Conservation (phyloP, 2,888 invertebrate species). For the Lymantria dispar region DNA sequence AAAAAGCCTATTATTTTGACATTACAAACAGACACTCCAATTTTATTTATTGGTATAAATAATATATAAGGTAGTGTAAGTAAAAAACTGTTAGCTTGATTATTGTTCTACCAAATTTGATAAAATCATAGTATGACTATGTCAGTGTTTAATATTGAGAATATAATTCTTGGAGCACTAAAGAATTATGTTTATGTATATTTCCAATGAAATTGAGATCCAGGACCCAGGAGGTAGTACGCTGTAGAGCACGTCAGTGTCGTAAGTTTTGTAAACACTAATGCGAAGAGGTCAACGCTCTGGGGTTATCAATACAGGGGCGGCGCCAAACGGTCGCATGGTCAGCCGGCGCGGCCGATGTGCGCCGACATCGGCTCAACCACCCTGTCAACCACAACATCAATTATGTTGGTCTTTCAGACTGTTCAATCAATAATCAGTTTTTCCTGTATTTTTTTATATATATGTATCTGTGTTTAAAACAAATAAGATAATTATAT, state of each 20-base stretch:
- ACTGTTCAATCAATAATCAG: background rate
- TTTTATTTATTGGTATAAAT: too few species aligned
- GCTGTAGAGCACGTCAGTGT: conserved; percentile 46
- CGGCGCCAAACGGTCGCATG: conserved; percentile 75
- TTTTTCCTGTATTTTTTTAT: background rate
- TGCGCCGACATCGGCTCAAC: conserved; percentile 11
- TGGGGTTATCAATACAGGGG: conserved; percentile 72
- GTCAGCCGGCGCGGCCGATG: conserved; percentile 37
- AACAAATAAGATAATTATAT: background rate
- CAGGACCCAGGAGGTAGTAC: conserved; percentile 21
- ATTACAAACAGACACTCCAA: too few species aligned
- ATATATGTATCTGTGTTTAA: background rate
- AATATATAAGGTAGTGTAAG: too few species aligned
- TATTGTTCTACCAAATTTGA: too few species aligned
- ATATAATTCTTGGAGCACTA: background rate
- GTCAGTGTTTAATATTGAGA: background rate
- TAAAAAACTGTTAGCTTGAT: too few species aligned
- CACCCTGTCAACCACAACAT: conserved; percentile 3
- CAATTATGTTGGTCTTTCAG: background rate
- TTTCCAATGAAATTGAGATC: background rate
- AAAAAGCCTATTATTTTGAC: too few species aligned
- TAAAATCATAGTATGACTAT: too few species aligned
- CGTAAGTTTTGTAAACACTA: conserved; percentile 69
- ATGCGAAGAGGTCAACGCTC: conserved; percentile 74
- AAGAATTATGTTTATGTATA: background rate